Evolutionary conservation across 2,888 invertebrate genomes (phyloP).

Genomic region (Chalcosyrphus nemorum): DNA sequence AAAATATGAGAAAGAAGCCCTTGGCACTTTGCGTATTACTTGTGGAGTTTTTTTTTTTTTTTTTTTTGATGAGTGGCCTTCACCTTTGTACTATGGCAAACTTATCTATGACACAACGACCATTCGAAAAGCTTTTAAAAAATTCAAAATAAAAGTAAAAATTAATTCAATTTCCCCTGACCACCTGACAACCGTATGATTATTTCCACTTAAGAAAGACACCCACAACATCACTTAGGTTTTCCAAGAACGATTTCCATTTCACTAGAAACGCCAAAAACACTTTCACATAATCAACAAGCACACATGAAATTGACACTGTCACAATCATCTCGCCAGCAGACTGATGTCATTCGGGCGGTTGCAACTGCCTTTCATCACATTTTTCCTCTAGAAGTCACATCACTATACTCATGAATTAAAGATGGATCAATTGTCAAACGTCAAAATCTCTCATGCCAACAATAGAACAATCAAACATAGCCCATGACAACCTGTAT

Average conservation of each 20-base stretch:
- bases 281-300: slow-evolving; percentile 45
- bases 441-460: slow-evolving; percentile 6
- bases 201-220: background rate
- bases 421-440: slow-evolving; percentile 44
- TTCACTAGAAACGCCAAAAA: slow-evolving; percentile 37
- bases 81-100: too few species aligned
- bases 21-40: too few species aligned
- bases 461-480: slow-evolving; percentile 31
- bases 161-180: slow-evolving; percentile 3
- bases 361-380: slow-evolving; percentile 3
- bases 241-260: slow-evolving; percentile 17
- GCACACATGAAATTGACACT: slow-evolving; percentile 31
- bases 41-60: too few species aligned
- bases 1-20: too few species aligned
- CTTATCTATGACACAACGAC: too few species aligned
- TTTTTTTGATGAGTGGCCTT: too few species aligned
- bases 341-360: slow-evolving; percentile 8
- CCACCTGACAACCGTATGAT: background rate
- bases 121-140: too few species aligned
- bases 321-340: background rate
- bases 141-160: too few species aligned
- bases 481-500: background rate
- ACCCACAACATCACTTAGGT: background rate
- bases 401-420: slow-evolving; percentile 51
- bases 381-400: slow-evolving; percentile 1